Evolutionary conservation across 92 coral and sea anemone genomes (phyloP).

Genomic region (Phenganax marumi): DNA sequence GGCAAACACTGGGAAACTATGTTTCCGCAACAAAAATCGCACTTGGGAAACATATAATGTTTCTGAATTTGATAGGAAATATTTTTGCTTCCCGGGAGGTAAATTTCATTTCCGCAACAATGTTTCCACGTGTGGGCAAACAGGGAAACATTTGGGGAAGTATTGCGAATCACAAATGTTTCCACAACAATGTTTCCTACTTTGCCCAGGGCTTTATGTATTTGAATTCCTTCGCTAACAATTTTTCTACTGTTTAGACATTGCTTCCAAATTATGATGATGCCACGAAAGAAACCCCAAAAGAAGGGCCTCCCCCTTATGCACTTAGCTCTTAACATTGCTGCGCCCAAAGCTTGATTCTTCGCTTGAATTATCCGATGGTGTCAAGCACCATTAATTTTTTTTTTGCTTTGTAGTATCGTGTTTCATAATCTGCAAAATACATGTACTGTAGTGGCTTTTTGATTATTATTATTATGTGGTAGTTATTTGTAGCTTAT

Average conservation of each 20-base stretch:
- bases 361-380: not conserved
- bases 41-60: too few relatives aligned
- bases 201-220: not conserved
- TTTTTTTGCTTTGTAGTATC: not conserved
- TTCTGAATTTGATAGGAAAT: too few relatives aligned
- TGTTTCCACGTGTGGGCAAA: too few relatives aligned
- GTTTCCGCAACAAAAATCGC: too few relatives aligned
- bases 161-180: too few relatives aligned
- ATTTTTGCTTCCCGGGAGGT: too few relatives aligned
- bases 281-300: conserved; percentile 94
- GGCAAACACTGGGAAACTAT: too few relatives aligned
- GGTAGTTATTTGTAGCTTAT: too few relatives aligned
- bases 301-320: conserved; percentile 95
- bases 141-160: too few relatives aligned
- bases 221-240: not conserved
- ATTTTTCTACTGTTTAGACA: conserved; percentile 50
- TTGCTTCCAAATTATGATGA: conserved; percentile 94
- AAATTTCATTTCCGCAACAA: too few relatives aligned
- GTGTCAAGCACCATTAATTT: not conserved
- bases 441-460: not conserved
- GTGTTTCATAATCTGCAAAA: too few relatives aligned
- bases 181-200: too few relatives aligned
- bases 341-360: conserved; percentile 2
- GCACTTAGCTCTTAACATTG: conserved; percentile 42
- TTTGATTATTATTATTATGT: not conserved